Percentiles rank a stretch among this genome's conserved stretches.
Conservation (phyloP, 2,113 vertebrate species). For the Progne subis region DNA sequence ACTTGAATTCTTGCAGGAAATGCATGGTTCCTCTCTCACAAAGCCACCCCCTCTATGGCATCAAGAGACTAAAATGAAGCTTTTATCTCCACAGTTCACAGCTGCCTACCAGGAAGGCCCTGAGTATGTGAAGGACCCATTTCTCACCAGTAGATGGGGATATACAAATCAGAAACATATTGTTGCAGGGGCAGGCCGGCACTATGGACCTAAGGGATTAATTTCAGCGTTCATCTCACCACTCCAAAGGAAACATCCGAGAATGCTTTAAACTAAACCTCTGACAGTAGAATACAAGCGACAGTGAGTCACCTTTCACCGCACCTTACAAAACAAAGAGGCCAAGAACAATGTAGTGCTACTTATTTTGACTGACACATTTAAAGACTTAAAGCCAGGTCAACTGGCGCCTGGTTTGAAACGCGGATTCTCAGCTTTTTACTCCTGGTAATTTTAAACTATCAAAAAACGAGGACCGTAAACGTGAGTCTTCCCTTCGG, state of each 20-base stretch:
- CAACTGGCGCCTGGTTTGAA: accelerated
- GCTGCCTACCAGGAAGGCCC: background rate
- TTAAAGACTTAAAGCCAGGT: background rate
- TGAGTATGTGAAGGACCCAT: background rate
- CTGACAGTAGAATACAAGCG: accelerated
- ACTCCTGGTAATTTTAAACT: background rate
- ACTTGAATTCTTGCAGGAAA: background rate
- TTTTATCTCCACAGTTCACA: background rate
- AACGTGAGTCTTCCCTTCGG: background rate
- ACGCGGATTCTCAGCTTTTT: background rate
- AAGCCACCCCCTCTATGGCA: background rate
- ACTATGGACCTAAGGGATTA: background rate
- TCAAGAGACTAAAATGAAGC: background rate
- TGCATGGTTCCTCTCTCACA: accelerated
- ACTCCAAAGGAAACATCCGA: accelerated
- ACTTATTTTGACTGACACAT: background rate
- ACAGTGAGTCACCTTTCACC: background rate
- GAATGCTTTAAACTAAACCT: background rate
- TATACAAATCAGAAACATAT: background rate
- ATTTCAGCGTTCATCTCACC: background rate
- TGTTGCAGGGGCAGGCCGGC: background rate
- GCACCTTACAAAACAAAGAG: background rate
- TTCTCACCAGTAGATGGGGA: slow-evolving; percentile 45
- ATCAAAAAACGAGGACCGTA: background rate
- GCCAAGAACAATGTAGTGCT: accelerated